A percentile compares a stretch with the other conserved stretches of the same genome.
phyloP scores from a whole-genome alignment of 2,888 invertebrate species.

The Epistrophe eligans region DNA sequence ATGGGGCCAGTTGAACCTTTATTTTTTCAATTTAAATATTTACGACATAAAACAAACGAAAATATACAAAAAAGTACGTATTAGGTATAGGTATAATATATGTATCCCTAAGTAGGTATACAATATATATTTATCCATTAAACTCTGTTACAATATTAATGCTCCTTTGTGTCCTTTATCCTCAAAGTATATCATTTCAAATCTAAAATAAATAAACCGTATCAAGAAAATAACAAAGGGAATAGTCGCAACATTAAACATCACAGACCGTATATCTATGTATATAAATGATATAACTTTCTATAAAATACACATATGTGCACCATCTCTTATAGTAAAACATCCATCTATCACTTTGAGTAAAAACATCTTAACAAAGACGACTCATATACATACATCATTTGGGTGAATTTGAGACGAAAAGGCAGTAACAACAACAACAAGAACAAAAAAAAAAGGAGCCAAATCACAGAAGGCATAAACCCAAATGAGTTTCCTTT shows the following conservation, averaged over 20 bases:
- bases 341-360: slow-evolving; percentile 53
- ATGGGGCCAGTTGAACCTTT: background rate
- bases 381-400: background rate
- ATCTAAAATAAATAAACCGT: slow-evolving; percentile 74
- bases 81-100: background rate
- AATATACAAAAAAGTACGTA: background rate
- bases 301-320: slow-evolving; percentile 37
- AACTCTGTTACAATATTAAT: slow-evolving; percentile 69
- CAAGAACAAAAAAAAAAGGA: slow-evolving; percentile 17
- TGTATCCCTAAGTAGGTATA: slow-evolving; percentile 6
- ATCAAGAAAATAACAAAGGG: slow-evolving; percentile 64
- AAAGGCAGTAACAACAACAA: slow-evolving; percentile 1
- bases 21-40: slow-evolving; percentile 25
- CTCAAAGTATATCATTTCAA: slow-evolving; percentile 55
- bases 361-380: slow-evolving; percentile 31
- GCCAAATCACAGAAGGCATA: slow-evolving; percentile 66
- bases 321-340: slow-evolving; percentile 4
- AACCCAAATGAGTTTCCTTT: slow-evolving; percentile 65
- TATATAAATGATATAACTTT: slow-evolving; percentile 25
- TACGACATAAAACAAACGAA: slow-evolving; percentile 3
- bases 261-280: slow-evolving; percentile 14
- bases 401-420: background rate
- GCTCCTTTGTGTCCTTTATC: slow-evolving; percentile 58
- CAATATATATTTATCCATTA: slow-evolving; percentile 38
- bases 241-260: slow-evolving; percentile 70